A percentile compares a stretch with the other conserved stretches of the same genome.
Conservation (phyloP, 2,113 vertebrate species). For the Narcine bancroftii region DNA sequence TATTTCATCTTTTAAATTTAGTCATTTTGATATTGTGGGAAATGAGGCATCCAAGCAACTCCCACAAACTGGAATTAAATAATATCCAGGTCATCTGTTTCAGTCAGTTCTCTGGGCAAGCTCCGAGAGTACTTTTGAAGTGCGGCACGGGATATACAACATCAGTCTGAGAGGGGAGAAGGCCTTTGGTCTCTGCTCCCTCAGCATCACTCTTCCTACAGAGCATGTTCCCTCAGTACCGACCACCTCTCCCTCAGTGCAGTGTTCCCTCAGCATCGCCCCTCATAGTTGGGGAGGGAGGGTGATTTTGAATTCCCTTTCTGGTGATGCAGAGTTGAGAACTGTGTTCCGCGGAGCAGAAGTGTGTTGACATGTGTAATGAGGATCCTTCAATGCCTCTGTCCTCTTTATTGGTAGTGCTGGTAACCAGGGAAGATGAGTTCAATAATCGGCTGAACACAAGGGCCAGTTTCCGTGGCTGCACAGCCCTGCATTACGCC, state of each 20-base stretch:
- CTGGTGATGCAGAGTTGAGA: too few relatives aligned
- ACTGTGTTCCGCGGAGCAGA: too few relatives aligned
- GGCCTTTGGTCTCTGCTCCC: too few relatives aligned
- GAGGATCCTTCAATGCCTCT: background rate
- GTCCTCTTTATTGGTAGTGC: constrained; percentile 55
- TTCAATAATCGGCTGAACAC: constrained; percentile 86
- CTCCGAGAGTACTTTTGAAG: too few relatives aligned
- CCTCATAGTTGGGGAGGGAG: too few relatives aligned
- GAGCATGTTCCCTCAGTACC: background rate
- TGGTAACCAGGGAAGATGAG: constrained; percentile 86
- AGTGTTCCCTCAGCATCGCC: background rate
- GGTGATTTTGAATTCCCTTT: too few relatives aligned
- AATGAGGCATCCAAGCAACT: background rate
- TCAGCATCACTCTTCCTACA: background rate
- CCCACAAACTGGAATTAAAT: too few relatives aligned
- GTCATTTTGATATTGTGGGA: background rate
- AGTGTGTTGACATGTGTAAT: too few relatives aligned
- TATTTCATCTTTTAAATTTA: background rate
- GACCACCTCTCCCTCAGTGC: background rate
- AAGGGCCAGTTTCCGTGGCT: constrained; percentile 81
- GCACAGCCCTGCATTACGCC: constrained; percentile 83
- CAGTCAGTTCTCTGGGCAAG: too few relatives aligned
- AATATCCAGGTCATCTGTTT: too few relatives aligned
- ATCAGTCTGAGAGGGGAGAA: too few relatives aligned
- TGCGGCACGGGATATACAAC: too few relatives aligned